Evolutionary conservation across 2,113 vertebrate species (phyloP), one percentile per base, ranked within the genome.

Genomic region (Leucosticte australis): DNA sequence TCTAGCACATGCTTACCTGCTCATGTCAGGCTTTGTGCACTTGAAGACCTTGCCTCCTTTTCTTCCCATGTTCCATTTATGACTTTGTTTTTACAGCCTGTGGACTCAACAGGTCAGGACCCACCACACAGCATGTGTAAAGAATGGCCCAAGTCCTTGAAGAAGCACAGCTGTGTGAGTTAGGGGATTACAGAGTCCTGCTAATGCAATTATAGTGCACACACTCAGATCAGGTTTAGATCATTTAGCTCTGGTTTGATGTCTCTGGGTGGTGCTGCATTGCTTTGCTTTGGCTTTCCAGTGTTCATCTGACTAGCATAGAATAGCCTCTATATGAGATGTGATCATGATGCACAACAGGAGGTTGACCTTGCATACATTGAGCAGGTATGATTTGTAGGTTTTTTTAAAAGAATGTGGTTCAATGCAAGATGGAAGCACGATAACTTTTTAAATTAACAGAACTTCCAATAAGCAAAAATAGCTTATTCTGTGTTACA

Each of bases 81-180:
- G 15, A 13, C 44, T 86, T 68, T 77, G 21, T 7, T 49, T 90
- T 74, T 77, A 60, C 17, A 70, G 75, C 6, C 30, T 22, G 5
- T 56, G 31, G 24, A n/a, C 22, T n/a, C 17, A 30, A 42, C 28
- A 47, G 44, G 15, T 79, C 49, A 83, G 65, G 53, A 68, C 44
- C 79, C 42, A 49, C 28, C 41, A 47, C 1, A 5, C 0, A 52
- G 30, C 0, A 0, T 22, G 14, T 7, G 22, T 24, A 35, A 30
- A 82, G 52, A 33, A 13, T 4, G 20, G 39, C 46, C 59, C 31
- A 50, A 30, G 35, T 13, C 44, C 26, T 33, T 41, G 62, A 47
- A 52, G 53, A 10, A 76, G 39, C 31, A 69, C 15, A 85, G 37
- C 42, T 44, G 24, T 88, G 9, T 44, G 41, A 27, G 12, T 53